Evolutionary conservation across 2,888 invertebrate genomes (phyloP).

Genomic region (Tanytarsus gracilentus): DNA sequence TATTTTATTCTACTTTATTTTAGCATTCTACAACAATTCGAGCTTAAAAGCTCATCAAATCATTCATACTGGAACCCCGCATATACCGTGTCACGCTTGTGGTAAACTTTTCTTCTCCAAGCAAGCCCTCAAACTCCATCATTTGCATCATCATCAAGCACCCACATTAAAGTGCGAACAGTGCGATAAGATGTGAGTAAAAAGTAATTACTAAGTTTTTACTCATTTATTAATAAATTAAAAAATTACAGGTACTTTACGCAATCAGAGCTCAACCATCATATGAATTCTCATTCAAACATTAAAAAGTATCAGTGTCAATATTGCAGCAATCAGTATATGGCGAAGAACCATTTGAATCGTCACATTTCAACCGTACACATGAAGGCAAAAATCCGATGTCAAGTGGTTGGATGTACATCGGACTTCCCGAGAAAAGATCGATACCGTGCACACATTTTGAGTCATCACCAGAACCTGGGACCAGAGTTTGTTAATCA

Average conservation of each 20-base stretch:
- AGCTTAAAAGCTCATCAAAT: slow-evolving; percentile 24
- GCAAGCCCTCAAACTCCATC: slow-evolving; percentile 24
- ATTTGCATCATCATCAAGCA: slow-evolving; percentile 25
- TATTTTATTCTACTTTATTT: not conserved
- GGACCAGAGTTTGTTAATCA: slow-evolving; percentile 17
- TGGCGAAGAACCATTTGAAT: slow-evolving; percentile 23
- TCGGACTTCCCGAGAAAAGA: slow-evolving; percentile 21
- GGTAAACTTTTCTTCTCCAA: slow-evolving; percentile 23
- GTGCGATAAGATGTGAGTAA: slow-evolving; percentile 18
- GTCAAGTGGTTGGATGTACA: slow-evolving; percentile 20
- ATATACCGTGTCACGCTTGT: slow-evolving; percentile 19
- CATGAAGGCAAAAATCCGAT: slow-evolving; percentile 21
- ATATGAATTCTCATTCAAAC: slow-evolving; percentile 22
- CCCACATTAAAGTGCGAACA: slow-evolving; percentile 22
- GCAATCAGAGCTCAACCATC: slow-evolving; percentile 24
- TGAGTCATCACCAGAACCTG: slow-evolving; percentile 16
- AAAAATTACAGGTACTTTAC: slow-evolving; percentile 19
- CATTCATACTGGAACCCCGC: slow-evolving; percentile 21
- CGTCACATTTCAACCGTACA: slow-evolving; percentile 22
- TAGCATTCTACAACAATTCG: slow-evolving; percentile 23
- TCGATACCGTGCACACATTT: slow-evolving; percentile 18
- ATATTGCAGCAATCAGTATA: slow-evolving; percentile 22
- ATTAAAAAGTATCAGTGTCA: slow-evolving; percentile 23
- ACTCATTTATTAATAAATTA: not conserved
- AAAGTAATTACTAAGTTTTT: not conserved